phyloP scores from a whole-genome alignment of 2,888 invertebrate genomes.

The Drosophila peninsularis region DNA sequence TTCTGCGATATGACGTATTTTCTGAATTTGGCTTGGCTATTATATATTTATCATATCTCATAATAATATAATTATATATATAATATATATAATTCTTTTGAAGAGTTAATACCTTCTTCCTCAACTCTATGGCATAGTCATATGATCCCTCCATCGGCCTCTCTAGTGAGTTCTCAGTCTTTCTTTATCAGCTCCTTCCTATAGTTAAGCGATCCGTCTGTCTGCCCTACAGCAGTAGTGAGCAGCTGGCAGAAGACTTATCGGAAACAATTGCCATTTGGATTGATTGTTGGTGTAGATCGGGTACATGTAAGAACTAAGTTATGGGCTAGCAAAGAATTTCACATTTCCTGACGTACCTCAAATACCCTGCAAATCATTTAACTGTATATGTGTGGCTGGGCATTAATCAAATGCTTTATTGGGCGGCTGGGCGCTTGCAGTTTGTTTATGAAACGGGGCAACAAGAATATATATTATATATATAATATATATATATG shows the following conservation, averaged over 20 bases:
- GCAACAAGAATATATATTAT: slow-evolving; percentile 38
- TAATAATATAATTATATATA: background rate
- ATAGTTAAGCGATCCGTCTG: background rate
- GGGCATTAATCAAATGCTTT: slow-evolving; percentile 43
- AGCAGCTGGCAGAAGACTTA: background rate
- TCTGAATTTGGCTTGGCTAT: too few relatives aligned
- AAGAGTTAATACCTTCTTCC: background rate
- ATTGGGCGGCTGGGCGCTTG: slow-evolving; percentile 3
- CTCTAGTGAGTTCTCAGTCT: too few relatives aligned
- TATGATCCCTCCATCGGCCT: background rate
- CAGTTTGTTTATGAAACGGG: slow-evolving; percentile 34
- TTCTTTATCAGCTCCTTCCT: background rate
- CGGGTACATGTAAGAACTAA: slow-evolving; percentile 1
- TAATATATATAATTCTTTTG: background rate
- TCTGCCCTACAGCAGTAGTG: background rate
- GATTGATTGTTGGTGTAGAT: slow-evolving; percentile 11
- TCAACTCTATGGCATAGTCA: background rate
- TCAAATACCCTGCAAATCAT: slow-evolving; percentile 16
- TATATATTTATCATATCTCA: background rate
- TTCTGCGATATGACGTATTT: background rate
- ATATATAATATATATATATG: slow-evolving; percentile 19
- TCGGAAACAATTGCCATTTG: slow-evolving; percentile 3
- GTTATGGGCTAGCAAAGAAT: background rate
- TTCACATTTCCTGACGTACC: slow-evolving; percentile 2
- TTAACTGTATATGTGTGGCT: slow-evolving; percentile 19